These are phyloP conservation scores for Aphelenchoides fujianensis DNA, from an alignment of 1,140 invertebrate species.

Conservation along the genomic window DNA sequence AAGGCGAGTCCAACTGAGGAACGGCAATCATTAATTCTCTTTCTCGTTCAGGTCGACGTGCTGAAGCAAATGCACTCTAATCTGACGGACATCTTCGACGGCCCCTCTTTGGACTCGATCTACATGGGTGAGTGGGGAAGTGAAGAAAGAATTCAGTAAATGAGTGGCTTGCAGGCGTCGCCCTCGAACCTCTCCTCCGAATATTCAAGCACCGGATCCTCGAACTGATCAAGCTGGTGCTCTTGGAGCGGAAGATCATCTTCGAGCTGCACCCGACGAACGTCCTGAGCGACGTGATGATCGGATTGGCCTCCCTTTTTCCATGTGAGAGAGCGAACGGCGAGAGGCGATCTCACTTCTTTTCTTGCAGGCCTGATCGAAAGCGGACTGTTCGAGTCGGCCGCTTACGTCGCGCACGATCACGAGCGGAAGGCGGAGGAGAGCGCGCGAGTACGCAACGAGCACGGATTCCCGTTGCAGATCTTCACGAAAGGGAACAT, in stretches of 20 bases:
- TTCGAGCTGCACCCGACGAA: constrained; percentile 90
- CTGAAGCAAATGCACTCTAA: constrained; percentile 88
- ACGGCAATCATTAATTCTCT: constrained; percentile 28
- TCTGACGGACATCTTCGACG: constrained; percentile 72
- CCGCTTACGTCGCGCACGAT: constrained; percentile 67
- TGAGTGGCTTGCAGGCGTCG: constrained; percentile 70
- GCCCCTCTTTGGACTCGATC: constrained; percentile 42
- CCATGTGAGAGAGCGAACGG: no score
- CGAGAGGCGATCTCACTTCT: no score
- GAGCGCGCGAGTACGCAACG: constrained; percentile 57
- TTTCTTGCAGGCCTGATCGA: constrained; percentile 69
- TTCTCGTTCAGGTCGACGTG: constrained; percentile 77
- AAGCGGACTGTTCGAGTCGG: constrained; percentile 78
- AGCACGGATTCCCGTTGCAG: constrained; percentile 80
- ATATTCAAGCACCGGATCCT: constrained; percentile 87
- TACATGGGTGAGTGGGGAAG: constrained; percentile 33
- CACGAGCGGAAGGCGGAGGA: background rate
- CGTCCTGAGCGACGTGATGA: constrained; percentile 77
- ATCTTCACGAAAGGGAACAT: constrained; percentile 87
- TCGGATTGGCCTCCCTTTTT: constrained; percentile 83
- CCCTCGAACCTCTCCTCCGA: constrained; percentile 75
- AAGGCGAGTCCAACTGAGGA: constrained; percentile 18
- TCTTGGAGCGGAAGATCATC: constrained; percentile 79
- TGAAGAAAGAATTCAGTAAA: background rate
- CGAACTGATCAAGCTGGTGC: constrained; percentile 84